A percentile compares a stretch with the other conserved stretches of the same genome.
Evolutionary conservation across 2,113 vertebrate genomes (phyloP).

Genomic region (Agelaius tricolor): DNA sequence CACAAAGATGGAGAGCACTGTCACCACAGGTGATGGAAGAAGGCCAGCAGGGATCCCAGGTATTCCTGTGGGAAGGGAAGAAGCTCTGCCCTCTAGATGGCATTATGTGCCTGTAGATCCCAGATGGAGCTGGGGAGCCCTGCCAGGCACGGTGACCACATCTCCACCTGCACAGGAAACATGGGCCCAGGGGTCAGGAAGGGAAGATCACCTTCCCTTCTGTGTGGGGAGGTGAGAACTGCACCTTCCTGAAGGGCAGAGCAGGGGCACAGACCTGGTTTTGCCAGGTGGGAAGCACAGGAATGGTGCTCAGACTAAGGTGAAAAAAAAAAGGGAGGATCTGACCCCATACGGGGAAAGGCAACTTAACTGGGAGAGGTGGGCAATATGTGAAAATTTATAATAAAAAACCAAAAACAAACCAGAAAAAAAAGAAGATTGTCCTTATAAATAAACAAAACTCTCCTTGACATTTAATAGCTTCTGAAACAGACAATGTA

Average conservation of each 20-base stretch:
- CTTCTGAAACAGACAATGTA: not conserved
- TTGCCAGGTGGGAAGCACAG: not conserved
- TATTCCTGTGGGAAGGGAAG: not conserved
- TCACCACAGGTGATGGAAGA: not conserved
- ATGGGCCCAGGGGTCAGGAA: not conserved
- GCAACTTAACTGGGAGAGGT: not conserved
- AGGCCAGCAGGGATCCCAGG: not conserved
- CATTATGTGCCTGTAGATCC: not conserved
- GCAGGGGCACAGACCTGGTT: not conserved
- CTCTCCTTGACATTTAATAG: not conserved
- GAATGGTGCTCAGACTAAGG: not conserved
- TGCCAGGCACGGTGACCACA: not conserved
- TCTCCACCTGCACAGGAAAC: not conserved
- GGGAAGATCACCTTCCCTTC: not conserved
- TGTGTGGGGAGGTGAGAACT: not conserved
- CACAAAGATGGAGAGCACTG: not conserved
- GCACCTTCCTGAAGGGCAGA: not conserved
- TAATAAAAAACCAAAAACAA: not conserved
- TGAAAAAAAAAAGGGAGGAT: not conserved
- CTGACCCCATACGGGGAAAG: not conserved
- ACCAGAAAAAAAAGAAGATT: not conserved
- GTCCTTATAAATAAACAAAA: not conserved
- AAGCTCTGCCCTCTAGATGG: slow-evolving; percentile 3
- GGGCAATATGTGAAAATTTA: not conserved
- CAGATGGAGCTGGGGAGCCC: not conserved